A percentile compares a stretch with the other conserved stretches of the same genome.
These are phyloP conservation scores for Herminia tarsipennalis DNA, from an alignment of 2,888 invertebrate genomes.

Conservation along the genomic window DNA sequence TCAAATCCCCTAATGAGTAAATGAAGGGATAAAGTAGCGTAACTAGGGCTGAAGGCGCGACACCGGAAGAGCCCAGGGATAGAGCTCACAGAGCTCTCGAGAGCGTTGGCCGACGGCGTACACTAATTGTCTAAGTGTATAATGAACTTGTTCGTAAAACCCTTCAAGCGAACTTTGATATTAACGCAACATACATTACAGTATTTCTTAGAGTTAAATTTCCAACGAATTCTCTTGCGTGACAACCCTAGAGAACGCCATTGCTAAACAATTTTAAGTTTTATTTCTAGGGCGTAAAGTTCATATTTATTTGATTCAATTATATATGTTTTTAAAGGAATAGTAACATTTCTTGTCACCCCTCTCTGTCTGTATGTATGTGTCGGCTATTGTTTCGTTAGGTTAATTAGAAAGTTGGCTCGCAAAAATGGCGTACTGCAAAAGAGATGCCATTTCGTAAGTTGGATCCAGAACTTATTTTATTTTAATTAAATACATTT, in stretches of 20 bases:
- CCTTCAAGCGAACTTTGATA: slow-evolving; percentile 58
- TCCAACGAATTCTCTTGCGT: slow-evolving; percentile 33
- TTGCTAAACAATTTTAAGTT: slow-evolving; percentile 10
- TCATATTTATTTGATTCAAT: slow-evolving; percentile 26
- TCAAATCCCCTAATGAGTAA: slow-evolving; percentile 44
- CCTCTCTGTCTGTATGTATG: slow-evolving; percentile 62
- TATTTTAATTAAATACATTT: slow-evolving; percentile 22
- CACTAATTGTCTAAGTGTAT: slow-evolving; percentile 85
- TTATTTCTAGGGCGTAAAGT: slow-evolving; percentile 14
- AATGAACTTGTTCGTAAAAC: slow-evolving; percentile 80
- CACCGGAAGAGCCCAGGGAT: slow-evolving; percentile 72
- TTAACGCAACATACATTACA: slow-evolving; percentile 30
- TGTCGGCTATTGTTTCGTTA: slow-evolving; percentile 60
- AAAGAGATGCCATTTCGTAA: slow-evolving; percentile 35
- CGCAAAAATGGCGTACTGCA: slow-evolving; percentile 47
- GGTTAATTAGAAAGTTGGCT: slow-evolving; percentile 77
- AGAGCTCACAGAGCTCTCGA: slow-evolving; percentile 44
- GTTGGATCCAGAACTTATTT: slow-evolving; percentile 16
- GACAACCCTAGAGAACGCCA: slow-evolving; percentile 26
- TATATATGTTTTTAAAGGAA: slow-evolving; percentile 46
- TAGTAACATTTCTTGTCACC: slow-evolving; percentile 66
- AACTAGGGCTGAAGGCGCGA: slow-evolving; percentile 57
- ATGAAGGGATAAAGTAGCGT: slow-evolving; percentile 36
- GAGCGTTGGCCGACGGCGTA: slow-evolving; percentile 65
- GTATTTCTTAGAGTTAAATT: slow-evolving; percentile 48